Base-by-base conservation (phyloP, 2,113 vertebrate genomes). In the Platysternon megacephalum region DNA sequence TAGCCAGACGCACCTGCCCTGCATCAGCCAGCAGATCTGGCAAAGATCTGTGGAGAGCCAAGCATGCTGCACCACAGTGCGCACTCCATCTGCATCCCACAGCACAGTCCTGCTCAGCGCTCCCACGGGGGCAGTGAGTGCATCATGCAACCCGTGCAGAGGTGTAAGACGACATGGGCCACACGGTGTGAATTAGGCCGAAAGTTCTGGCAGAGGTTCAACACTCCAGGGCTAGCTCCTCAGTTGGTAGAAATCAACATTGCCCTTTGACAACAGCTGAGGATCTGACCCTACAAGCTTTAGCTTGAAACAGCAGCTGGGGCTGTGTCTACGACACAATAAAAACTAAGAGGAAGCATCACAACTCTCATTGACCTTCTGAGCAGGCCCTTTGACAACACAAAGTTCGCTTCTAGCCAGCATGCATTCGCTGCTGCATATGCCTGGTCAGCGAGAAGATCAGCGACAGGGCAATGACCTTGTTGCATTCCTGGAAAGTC, bases 381-480 rank as follows among this genome's bases (percentile, higher is more conserved):
- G 1, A 1, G 74, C 32, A 94, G 52, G 10, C 42, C 68, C 1
- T 87, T 55, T 17, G 32, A 91, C 65, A 68, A 8, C 46, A 52
- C 19, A 29, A 21, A 83, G 29, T 28, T n/a, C 5, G 74, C 44
- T 6, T 65, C 17, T 3, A 8, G 51, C 76, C 39, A 52, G 55
- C 29, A 7, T 0, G 0, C 11, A 11, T 32, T 10, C 11, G 5
- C 51, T 48, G 17, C 29, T 55, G n/a, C 46, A 28, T 21, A 12
- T 53, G 35, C 55, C 76, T 68, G 82, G 22, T 42, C n/a, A 24
- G 21, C 7, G 21, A 42, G 65, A 68, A 65, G 39, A 32, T 3
- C 7, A 0, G 22, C 55, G 81, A 80, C 19, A 26, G 68, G 1
- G 32, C 58, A 53, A 8, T 4, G 49, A 46, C 16, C 5, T 61